These are phyloP conservation scores for Hemibagrus wyckioides DNA, from an alignment of 2,113 vertebrate species.

Conservation along the genomic window DNA sequence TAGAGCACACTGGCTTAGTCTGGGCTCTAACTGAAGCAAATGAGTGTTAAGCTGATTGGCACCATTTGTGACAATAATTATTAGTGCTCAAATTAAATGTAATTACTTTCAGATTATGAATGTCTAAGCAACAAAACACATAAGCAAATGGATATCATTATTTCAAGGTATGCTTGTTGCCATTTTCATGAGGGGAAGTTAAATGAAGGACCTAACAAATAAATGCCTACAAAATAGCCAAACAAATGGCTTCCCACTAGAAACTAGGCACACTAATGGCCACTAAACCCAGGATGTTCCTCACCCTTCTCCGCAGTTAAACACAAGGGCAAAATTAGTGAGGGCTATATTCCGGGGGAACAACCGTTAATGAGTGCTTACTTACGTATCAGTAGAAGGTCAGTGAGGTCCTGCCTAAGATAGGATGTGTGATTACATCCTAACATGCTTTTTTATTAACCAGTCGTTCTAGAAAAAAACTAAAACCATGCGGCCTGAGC, in stretches of 20 bases:
- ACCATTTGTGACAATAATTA: not conserved
- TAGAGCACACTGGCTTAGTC: not conserved
- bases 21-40: not conserved
- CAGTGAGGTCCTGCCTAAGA: slow-evolving; percentile 60
- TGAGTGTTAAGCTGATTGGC: not conserved
- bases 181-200: slow-evolving; percentile 66
- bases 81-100: not conserved
- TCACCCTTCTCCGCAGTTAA: slow-evolving; percentile 67
- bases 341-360: slow-evolving; percentile 67
- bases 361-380: slow-evolving; percentile 60
- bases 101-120: not conserved
- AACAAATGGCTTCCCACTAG: slow-evolving; percentile 70
- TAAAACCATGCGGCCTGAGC: slow-evolving; percentile 59
- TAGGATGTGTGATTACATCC: slow-evolving; percentile 64
- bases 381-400: slow-evolving; percentile 57
- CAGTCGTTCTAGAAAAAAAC: slow-evolving; percentile 62
- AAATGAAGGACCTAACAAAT: slow-evolving; percentile 71
- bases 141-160: not conserved
- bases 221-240: slow-evolving; percentile 24
- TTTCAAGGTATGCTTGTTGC: not conserved
- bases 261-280: slow-evolving; percentile 69
- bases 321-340: slow-evolving; percentile 70
- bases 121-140: not conserved
- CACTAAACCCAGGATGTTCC: slow-evolving; percentile 73
- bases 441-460: slow-evolving; percentile 70